Base-by-base conservation (phyloP, 2,797 vertebrate genomes). In the Sebastes wilsoni region DNA sequence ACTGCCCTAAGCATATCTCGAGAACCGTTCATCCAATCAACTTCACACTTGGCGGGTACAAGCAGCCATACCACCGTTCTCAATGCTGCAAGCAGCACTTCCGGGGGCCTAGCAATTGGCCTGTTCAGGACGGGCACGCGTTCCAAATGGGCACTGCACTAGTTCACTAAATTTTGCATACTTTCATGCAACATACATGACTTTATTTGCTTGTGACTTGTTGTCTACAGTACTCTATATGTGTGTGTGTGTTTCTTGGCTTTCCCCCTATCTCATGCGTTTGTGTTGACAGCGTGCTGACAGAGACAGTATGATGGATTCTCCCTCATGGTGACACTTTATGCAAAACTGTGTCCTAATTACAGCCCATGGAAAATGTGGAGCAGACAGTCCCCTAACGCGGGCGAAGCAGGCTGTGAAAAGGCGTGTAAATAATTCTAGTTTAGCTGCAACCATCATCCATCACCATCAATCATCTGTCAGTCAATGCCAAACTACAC, bases 311-410 rank as follows among this genome's bases (percentile, higher is more conserved):
- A 14, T 87, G 79, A 91, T 82, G 77, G 72, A 87, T 82, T 87
- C 67, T 86, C 75, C 77, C 77, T 84, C 78, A 80, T 67, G 78
- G 75, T 89, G 81, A 80, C 84, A 84, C 85, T 87, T 79, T 83
- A 82, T 87, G 85, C 77, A 84, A 78, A 90, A 66, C 32, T 10
- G 13, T 75, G 81, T 81, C 89, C 87, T 89, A 88, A 90, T 93
- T 90, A 82, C 62, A 75, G 58, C 60, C 30, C 22, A 46, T 69
- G 38, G 80, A 77, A 69, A 84, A 81, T 66, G 54, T 79, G 72
- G 83, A 91, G 72, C 83, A 85, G 52, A 73, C 68, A 75, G 72
- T 84, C 74, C 82, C 79, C 58, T 1, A 79, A 72, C 2, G 23
- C 76, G 52, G 67, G 22, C 8, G 18, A 69, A 27, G 38, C 72